Percentiles rank a stretch among this genome's conserved stretches.
Evolutionary conservation across 2,888 invertebrate species (phyloP).

Genomic region (Thalpophila matura): DNA sequence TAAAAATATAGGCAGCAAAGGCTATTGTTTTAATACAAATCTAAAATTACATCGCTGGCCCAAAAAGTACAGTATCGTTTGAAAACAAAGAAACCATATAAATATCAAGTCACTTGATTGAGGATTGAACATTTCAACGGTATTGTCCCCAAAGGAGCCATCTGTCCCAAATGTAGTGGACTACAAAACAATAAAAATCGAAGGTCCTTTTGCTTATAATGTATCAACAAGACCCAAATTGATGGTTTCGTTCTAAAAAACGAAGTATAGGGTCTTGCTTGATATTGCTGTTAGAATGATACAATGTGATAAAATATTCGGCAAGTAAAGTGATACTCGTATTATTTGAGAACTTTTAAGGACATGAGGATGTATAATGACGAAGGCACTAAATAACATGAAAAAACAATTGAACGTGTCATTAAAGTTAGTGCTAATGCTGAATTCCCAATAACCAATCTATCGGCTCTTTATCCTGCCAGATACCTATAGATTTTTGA

Average conservation of each 20-base stretch:
- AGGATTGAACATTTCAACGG: constrained; percentile 35
- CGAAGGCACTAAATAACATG: too few species aligned
- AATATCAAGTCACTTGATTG: constrained; percentile 39
- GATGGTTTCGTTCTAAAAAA: neutral
- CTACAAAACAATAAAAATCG: constrained; percentile 43
- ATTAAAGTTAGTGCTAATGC: too few species aligned
- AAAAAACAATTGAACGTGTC: too few species aligned
- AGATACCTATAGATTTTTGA: too few species aligned
- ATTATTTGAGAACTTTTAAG: too few species aligned
- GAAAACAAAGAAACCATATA: constrained; percentile 35
- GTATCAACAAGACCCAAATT: constrained; percentile 15
- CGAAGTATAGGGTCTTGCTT: neutral
- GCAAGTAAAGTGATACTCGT: too few species aligned
- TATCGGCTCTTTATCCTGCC: too few species aligned
- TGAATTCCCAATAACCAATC: too few species aligned
- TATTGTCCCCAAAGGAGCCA: constrained; percentile 42
- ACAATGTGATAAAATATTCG: too few species aligned
- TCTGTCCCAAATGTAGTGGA: constrained; percentile 40
- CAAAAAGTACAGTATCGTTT: constrained; percentile 22
- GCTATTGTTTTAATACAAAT: neutral
- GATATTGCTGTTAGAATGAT: too few species aligned
- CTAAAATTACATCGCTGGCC: neutral
- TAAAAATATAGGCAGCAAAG: neutral
- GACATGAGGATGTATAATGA: too few species aligned
- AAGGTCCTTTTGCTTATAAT: constrained; percentile 26